phyloP scores from a whole-genome alignment of 2,888 invertebrate genomes.

The Apomyelois bistriatella region DNA sequence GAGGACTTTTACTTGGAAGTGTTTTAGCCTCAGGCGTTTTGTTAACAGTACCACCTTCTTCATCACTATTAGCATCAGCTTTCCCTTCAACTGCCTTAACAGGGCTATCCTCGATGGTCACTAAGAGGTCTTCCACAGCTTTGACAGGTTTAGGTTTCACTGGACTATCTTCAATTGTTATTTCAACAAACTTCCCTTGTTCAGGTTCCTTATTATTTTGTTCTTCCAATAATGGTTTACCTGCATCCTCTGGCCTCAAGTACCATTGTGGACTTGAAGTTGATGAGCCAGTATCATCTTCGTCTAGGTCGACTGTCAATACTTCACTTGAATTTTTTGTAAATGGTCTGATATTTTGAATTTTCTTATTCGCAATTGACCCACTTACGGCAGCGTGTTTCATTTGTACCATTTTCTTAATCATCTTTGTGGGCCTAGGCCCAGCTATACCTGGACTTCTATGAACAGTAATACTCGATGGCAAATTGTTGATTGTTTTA shows the following conservation, averaged over 20 bases:
- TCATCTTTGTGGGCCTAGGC: not conserved
- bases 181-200: conserved; percentile 48
- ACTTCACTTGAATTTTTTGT: conserved; percentile 28
- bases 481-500: conserved; percentile 39
- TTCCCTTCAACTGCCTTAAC: conserved; percentile 35
- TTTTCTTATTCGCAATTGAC: conserved; percentile 9
- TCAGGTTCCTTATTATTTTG: conserved; percentile 63
- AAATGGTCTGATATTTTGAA: conserved; percentile 18
- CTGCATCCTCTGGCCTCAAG: conserved; percentile 59
- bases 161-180: conserved; percentile 70
- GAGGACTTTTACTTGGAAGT: conserved; percentile 28
- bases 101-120: conserved; percentile 70
- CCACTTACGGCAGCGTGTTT: not conserved
- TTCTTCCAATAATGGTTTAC: conserved; percentile 31
- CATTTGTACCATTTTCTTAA: not conserved
- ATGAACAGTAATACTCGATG: conserved; percentile 56
- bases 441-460: conserved; percentile 27
- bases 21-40: not conserved
- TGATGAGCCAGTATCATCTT: conserved; percentile 44
- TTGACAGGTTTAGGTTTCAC: conserved; percentile 44
- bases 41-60: conserved; percentile 22
- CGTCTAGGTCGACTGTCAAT: conserved; percentile 61
- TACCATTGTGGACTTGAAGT: conserved; percentile 60
- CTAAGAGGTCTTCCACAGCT: conserved; percentile 40
- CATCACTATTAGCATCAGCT: conserved; percentile 36